Evolutionary conservation across 2,797 vertebrate genomes (phyloP).

Genomic region (Labroides dimidiatus): DNA sequence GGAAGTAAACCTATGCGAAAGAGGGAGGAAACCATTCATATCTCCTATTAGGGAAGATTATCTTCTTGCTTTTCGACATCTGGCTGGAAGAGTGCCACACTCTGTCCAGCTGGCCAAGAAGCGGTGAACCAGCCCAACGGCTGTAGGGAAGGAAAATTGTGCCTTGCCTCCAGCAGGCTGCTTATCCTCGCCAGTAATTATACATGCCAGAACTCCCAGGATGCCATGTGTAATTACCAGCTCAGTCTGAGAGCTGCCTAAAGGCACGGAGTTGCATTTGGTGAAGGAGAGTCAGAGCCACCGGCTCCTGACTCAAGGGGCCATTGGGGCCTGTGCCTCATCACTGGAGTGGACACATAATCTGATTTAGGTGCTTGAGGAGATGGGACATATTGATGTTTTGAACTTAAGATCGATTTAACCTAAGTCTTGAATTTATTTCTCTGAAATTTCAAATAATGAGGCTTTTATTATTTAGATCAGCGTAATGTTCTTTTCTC

Average conservation of each 20-base stretch:
- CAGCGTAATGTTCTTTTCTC: neutral
- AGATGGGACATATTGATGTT: slow-evolving; percentile 26
- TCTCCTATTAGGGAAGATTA: slow-evolving; percentile 56
- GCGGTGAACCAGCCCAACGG: slow-evolving; percentile 58
- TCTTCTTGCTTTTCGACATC: slow-evolving; percentile 58
- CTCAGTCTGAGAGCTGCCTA: slow-evolving; percentile 70
- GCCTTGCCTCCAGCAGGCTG: slow-evolving; percentile 70
- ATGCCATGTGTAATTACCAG: slow-evolving; percentile 83
- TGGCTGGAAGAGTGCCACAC: slow-evolving; percentile 63
- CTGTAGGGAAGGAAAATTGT: slow-evolving; percentile 63
- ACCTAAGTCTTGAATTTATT: slow-evolving; percentile 27
- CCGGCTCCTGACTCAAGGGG: slow-evolving; percentile 49
- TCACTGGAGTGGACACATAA: slow-evolving; percentile 35
- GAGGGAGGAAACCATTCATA: slow-evolving; percentile 51
- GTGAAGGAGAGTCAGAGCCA: slow-evolving; percentile 41
- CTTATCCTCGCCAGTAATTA: slow-evolving; percentile 77
- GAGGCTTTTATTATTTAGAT: slow-evolving; percentile 6
- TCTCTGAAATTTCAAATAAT: slow-evolving; percentile 8
- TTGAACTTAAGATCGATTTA: slow-evolving; percentile 23
- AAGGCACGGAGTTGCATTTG: slow-evolving; percentile 60
- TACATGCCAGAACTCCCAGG: slow-evolving; percentile 77
- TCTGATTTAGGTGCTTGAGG: slow-evolving; percentile 35
- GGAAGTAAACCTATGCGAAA: slow-evolving; percentile 23
- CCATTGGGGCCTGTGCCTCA: slow-evolving; percentile 36
- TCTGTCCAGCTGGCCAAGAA: slow-evolving; percentile 65